Conservation (phyloP, 1,140 invertebrate species). For the Drosophila nasuta region DNA sequence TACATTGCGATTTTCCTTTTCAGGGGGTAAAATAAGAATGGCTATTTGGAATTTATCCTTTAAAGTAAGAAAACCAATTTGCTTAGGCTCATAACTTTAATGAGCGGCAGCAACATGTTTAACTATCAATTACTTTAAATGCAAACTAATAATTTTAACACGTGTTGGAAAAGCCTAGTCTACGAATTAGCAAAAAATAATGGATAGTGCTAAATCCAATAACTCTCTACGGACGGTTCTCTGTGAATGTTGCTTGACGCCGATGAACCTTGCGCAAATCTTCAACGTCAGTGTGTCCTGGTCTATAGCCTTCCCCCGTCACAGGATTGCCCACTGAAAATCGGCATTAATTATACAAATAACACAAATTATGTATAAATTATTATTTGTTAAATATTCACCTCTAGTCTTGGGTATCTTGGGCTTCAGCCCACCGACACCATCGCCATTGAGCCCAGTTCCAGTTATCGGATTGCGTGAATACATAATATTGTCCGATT, state of each 20-base stretch:
- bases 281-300: constrained; percentile 24
- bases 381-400: not conserved
- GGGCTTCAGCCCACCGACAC: constrained; percentile 63
- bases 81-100: too few relatives aligned
- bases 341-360: not conserved
- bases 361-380: not conserved
- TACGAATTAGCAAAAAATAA: not conserved
- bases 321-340: constrained; percentile 85
- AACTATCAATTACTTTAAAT: too few relatives aligned
- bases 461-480: constrained; percentile 66
- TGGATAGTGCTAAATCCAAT: too few relatives aligned
- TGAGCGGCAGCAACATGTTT: too few relatives aligned
- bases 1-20: too few relatives aligned
- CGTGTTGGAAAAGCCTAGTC: not conserved
- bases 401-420: constrained; percentile 49
- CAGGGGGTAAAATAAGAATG: too few relatives aligned
- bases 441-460: constrained; percentile 59
- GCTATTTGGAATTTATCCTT: too few relatives aligned
- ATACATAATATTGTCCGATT: not conserved
- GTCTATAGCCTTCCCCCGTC: constrained; percentile 84
- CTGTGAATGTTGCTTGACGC: not conserved
- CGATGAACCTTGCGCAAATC: not conserved
- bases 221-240: not conserved
- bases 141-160: too few relatives aligned
- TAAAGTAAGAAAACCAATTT: too few relatives aligned